Evolutionary conservation across 1,140 invertebrate genomes (phyloP), one percentile per base, ranked within the genome.

Genomic region (Diuraphis noxia): DNA sequence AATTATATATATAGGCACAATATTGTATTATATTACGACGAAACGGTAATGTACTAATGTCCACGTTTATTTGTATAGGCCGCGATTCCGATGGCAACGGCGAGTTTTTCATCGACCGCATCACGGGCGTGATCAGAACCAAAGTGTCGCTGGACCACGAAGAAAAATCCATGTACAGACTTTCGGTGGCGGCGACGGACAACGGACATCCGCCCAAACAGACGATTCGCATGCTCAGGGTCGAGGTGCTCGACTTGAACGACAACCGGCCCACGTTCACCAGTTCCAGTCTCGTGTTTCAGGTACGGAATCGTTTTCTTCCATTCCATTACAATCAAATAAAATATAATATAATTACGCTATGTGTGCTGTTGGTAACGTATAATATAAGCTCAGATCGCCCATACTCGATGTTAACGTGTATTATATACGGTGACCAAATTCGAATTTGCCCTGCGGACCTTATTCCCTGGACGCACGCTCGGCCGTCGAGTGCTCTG

Each of bases 251-350:
- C 92, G 97, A 98, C 93, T 95, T 98, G 79, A 98, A 98, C 93
- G 98, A 99, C 94, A 97, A 98, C 94, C 95, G 97, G 93, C 98
- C 98, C 43, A 97, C 96, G 88, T 98, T 98, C 94, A 97, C 97
- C 72, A 97, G 97, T 93, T 98, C 97, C 90, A 98, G 97, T 94
- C 95, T 98, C 92, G 96, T 96, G 88, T 98, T 98, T 94, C 96
- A 96, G 94, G 97, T 98, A 94, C 96, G 95, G 95, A 92, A 38
- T 87, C 23, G 84, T 85, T 49, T 34, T 85, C 21, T 85, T 36
- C 9, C 21, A 17, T 46, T 36, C n/a, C 30, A n/a, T 72, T 72
- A 19, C 13, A 72, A n/a, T 17, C n/a, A 72, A 72, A 72, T 72
- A n/a, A 17, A 72, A 72, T n/a, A 17, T 30, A 56, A 30, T n/a